Conservation (phyloP, 2,888 invertebrate species). For the Steromphala cineraria region DNA sequence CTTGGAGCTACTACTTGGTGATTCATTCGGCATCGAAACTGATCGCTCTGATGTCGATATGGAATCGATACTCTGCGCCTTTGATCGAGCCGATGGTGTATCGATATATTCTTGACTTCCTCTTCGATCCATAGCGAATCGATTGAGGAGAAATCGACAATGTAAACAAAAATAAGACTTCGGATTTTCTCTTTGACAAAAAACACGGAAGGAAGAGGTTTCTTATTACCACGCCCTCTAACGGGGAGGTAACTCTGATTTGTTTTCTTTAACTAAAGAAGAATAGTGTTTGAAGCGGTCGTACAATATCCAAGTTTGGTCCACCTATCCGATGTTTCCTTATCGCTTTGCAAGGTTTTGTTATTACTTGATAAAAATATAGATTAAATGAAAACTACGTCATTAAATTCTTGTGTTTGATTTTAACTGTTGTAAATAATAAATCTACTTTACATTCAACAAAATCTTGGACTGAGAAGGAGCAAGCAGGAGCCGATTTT, state of each 20-base stretch:
- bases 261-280: neutral
- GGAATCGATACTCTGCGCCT: conserved; percentile 19
- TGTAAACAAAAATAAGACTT: neutral
- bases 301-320: too few species aligned
- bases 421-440: too few species aligned
- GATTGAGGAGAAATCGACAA: neutral
- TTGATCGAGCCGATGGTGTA: neutral
- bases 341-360: too few species aligned
- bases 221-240: neutral
- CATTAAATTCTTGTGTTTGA: too few species aligned
- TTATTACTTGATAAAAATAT: too few species aligned
- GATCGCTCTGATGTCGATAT: neutral
- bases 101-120: conserved; percentile 29
- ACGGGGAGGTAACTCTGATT: neutral
- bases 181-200: too few species aligned
- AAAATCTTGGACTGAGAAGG: too few species aligned
- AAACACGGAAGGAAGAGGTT: neutral
- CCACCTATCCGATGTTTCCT: too few species aligned
- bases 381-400: too few species aligned
- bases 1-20: conserved; percentile 56
- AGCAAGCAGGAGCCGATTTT: too few species aligned
- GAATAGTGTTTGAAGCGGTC: too few species aligned
- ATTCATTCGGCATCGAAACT: conserved; percentile 44
- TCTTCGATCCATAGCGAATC: conserved; percentile 23
- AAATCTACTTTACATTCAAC: too few species aligned